Evolutionary conservation across 2,797 vertebrate species (phyloP).

Genomic region (Myoxocephalus aenaeus): DNA sequence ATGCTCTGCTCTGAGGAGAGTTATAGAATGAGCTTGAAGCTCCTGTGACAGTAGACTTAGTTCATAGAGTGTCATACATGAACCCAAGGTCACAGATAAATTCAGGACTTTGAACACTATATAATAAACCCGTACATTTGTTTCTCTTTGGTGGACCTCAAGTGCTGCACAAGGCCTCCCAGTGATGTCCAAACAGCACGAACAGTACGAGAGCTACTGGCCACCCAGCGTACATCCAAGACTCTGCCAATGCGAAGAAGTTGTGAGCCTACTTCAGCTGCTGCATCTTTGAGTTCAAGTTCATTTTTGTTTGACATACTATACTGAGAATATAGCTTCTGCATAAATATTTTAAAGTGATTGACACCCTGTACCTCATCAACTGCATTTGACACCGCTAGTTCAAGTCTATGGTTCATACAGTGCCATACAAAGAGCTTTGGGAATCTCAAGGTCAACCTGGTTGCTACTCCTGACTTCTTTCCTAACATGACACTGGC

Average conservation of each 20-base stretch:
- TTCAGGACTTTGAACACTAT: no score
- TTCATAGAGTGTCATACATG: no score
- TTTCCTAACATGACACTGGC: no score
- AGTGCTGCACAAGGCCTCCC: no score
- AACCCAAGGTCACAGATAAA: no score
- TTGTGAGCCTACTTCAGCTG: background rate
- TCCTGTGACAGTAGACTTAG: no score
- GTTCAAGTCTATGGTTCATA: slow-evolving; percentile 6
- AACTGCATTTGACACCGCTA: background rate
- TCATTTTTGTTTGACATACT: no score
- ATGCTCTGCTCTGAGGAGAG: no score
- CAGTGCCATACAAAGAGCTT: slow-evolving; percentile 7
- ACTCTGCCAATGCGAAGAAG: slow-evolving; percentile 9
- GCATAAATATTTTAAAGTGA: background rate
- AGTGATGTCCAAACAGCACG: background rate
- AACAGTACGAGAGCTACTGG: slow-evolving; percentile 30
- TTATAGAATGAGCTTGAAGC: no score
- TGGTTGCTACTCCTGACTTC: slow-evolving; percentile 9
- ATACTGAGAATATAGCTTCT: background rate
- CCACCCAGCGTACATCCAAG: slow-evolving; percentile 1
- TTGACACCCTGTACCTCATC: slow-evolving; percentile 1
- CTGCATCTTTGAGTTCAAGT: no score
- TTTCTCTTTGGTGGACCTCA: no score
- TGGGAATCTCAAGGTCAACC: background rate
- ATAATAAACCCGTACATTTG: no score